A percentile compares a stretch with the other conserved stretches of the same genome.
Conservation (phyloP, 2,797 vertebrate genomes). For the Paguma larvata region DNA sequence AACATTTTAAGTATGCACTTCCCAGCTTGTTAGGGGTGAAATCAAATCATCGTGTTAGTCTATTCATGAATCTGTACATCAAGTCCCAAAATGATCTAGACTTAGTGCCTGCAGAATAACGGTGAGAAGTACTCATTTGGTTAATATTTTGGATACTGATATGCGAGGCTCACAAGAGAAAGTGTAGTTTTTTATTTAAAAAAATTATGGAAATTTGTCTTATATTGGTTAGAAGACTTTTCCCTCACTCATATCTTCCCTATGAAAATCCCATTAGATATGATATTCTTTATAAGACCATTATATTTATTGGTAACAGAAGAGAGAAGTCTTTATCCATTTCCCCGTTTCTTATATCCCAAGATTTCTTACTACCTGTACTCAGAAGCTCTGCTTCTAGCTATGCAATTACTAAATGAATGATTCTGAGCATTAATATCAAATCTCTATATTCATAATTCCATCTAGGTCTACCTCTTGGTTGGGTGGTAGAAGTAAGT, state of each 20-base stretch:
- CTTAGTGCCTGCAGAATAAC: neutral
- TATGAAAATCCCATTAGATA: neutral
- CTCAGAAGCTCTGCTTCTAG: neutral
- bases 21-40: neutral
- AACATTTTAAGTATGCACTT: neutral
- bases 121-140: neutral
- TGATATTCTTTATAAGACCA: neutral
- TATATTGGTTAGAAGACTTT: neutral
- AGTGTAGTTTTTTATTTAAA: neutral
- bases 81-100: neutral
- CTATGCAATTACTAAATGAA: neutral
- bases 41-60: neutral
- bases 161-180: neutral
- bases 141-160: neutral
- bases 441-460: neutral
- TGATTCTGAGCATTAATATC: neutral
- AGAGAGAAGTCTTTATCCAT: neutral
- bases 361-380: neutral
- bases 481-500: neutral
- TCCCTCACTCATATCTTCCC: neutral
- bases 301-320: neutral
- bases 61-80: neutral
- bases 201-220: neutral
- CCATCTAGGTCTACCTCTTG: neutral
- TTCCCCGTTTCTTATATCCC: neutral